Base-by-base conservation (phyloP, 2,888 invertebrate species). In the Cynaeus angustus region DNA sequence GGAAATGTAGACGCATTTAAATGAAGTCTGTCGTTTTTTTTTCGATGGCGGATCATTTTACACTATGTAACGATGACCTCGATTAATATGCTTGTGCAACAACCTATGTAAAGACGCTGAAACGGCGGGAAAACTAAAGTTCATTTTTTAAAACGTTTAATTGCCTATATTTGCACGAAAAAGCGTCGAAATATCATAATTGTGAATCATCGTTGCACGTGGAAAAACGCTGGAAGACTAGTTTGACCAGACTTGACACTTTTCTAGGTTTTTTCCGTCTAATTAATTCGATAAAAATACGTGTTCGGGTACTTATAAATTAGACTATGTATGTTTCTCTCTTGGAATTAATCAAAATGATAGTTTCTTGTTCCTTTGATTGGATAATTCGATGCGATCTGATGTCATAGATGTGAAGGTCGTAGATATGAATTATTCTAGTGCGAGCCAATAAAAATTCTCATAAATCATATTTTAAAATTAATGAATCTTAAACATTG, bases 1-100 rank as follows among this genome's bases (percentile, higher is more conserved):
- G n/a, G 41, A 21, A 28, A 8, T 52, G 64, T 48, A n/a, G n/a
- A n/a, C 64, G 52, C 50, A 64, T 64, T 50, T 52, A 41, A 64
- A 64, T 52, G 38, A 26, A 12, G 64, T 38, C 33, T n/a, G 43
- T 8, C 12, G 13, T 38, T 48, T 52, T 62, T 52, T 52, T 48
- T 33, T 14, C 14, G 21, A 5, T 46, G 33, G 45, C 59, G 41
- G 16, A 62, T 62, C 56, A 12, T 28, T 62, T 64, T 50, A 62
- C 45, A 41, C 48, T 28, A 64, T 48, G 64, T 48, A 64, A 64
- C 45, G 48, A 48, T 53, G 66, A 58, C 66, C 66, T 66, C 66
- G 66, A 66, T 66, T 66, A 66, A 66, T 43, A 66, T 66, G 38
- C 66, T 66, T 58, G 43, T 50, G 66, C 48, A 48, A 64, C 52